Conservation (phyloP, 35 echinoderm and acorn worm genomes). For the Amphiura filiformis region DNA sequence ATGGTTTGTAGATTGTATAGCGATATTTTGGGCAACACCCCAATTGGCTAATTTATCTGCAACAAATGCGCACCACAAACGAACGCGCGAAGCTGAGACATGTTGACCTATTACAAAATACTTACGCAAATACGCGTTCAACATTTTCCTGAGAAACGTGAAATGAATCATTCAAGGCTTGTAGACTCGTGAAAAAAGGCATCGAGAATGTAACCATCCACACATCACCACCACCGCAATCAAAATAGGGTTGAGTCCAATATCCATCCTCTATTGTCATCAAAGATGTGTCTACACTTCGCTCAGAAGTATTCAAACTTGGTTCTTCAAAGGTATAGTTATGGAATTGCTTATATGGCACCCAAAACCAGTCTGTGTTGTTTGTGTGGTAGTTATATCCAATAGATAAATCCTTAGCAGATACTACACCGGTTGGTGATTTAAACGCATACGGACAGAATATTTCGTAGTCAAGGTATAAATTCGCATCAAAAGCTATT, state of each 20-base stretch:
- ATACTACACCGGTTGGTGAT: slow-evolving; percentile 14
- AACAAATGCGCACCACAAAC: no score
- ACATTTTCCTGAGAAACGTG: no score
- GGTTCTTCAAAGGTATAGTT: neutral
- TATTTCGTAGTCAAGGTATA: slow-evolving; percentile 58
- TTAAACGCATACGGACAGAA: slow-evolving; percentile 83
- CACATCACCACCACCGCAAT: slow-evolving; percentile 87
- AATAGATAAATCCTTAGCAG: slow-evolving; percentile 67
- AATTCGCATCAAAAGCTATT: slow-evolving; percentile 64
- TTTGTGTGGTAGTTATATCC: slow-evolving; percentile 53
- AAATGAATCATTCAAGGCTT: no score
- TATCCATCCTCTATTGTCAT: slow-evolving; percentile 55
- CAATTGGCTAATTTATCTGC: no score
- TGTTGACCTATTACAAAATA: no score
- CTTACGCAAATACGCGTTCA: no score
- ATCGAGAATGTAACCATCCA: slow-evolving; percentile 97
- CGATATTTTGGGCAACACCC: no score
- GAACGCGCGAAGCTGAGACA: no score
- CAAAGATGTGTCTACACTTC: neutral
- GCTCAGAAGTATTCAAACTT: neutral
- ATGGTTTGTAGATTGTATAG: no score
- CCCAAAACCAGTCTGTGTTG: slow-evolving; percentile 77
- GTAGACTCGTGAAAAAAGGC: slow-evolving; percentile 55
- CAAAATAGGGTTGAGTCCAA: slow-evolving; percentile 92
- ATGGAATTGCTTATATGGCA: slow-evolving; percentile 51